Evolutionary conservation across 1,140 invertebrate genomes (phyloP).

Genomic region (Drosophila auraria): DNA sequence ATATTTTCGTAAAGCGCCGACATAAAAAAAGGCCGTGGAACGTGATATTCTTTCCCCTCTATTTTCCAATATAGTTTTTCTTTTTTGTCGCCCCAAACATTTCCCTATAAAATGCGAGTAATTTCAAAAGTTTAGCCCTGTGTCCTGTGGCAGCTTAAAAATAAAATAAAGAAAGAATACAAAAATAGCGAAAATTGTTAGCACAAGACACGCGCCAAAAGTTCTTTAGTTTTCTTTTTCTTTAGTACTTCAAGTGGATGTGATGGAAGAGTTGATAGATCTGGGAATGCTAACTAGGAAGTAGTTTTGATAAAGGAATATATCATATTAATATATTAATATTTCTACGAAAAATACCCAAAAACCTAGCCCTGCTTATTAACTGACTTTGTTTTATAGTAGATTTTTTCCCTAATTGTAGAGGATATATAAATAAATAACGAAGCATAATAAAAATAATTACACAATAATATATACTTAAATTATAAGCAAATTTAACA

Average conservation of each 20-base stretch:
- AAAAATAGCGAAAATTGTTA: conserved; percentile 63
- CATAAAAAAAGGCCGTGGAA: conserved; percentile 15
- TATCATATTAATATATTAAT: background rate
- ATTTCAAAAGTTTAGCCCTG: conserved; percentile 71
- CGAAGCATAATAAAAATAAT: background rate
- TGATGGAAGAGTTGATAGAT: conserved; percentile 10
- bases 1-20: conserved; percentile 35
- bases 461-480: background rate
- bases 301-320: no score
- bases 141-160: conserved; percentile 65
- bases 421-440: background rate
- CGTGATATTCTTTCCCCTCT: conserved; percentile 21
- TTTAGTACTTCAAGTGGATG: background rate
- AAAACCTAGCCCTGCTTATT: no score
- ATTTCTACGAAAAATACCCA: no score
- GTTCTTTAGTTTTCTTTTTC: conserved; percentile 28
- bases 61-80: conserved; percentile 58
- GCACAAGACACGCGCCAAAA: conserved; percentile 73
- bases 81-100: conserved; percentile 3
- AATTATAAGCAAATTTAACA: background rate
- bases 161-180: conserved; percentile 35
- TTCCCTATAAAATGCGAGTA: conserved; percentile 72
- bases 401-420: background rate
- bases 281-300: no score
- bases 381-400: no score